A percentile compares a stretch with the other conserved stretches of the same genome.
These are phyloP conservation scores for Psittacula echo DNA, from an alignment of 2,797 vertebrate genomes.

Conservation along the genomic window DNA sequence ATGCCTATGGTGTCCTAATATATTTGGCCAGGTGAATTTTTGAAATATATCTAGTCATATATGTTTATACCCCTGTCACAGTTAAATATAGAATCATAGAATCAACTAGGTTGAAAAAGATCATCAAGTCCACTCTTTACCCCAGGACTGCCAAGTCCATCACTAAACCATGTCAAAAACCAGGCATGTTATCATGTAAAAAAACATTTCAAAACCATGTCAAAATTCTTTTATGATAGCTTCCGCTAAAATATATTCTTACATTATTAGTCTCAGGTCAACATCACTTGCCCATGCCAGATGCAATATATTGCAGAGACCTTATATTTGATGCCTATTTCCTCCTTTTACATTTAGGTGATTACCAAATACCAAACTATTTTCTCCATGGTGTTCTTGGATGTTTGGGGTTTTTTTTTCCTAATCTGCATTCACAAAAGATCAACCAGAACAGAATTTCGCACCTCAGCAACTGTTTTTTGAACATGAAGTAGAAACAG, in stretches of 20 bases:
- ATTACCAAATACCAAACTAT: neutral
- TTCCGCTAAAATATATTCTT: neutral
- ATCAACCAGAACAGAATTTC: neutral
- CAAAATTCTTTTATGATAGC: neutral
- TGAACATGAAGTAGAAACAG: neutral
- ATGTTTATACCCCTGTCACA: neutral
- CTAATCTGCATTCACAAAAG: neutral
- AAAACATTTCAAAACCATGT: too few species aligned
- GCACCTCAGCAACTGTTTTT: neutral
- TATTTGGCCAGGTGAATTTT: neutral
- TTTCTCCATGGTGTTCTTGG: neutral
- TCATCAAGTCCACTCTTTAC: too few species aligned
- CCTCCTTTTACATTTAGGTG: neutral
- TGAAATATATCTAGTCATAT: neutral
- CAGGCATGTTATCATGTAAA: too few species aligned
- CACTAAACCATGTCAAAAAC: too few species aligned
- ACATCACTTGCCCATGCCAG: neutral
- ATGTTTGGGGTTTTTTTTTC: neutral
- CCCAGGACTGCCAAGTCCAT: too few species aligned
- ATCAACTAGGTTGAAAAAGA: too few species aligned
- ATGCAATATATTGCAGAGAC: neutral
- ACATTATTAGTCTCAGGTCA: neutral
- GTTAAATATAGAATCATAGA: neutral
- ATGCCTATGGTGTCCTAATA: neutral
- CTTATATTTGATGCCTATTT: neutral